Conservation (phyloP, 2,888 invertebrate genomes). For the Bembecia ichneumoniformis region DNA sequence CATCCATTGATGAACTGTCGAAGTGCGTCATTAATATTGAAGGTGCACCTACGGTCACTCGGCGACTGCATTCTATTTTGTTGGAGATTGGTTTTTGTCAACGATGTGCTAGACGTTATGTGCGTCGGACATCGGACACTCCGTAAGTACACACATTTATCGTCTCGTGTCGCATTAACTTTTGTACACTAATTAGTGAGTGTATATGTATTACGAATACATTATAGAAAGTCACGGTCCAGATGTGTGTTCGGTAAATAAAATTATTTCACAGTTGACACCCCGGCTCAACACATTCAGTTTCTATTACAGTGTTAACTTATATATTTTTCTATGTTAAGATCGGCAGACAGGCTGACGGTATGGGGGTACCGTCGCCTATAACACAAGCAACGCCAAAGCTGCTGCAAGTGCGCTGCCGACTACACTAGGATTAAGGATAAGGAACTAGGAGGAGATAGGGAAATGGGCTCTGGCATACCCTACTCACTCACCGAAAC, state of each 20-base stretch:
- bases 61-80: constrained; percentile 28
- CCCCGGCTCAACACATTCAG: neutral
- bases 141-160: constrained; percentile 42
- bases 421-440: too few species aligned
- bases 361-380: too few species aligned
- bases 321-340: too few species aligned
- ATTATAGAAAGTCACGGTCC: constrained; percentile 65
- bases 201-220: constrained; percentile 61
- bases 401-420: too few species aligned
- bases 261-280: constrained; percentile 30
- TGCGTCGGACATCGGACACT: constrained; percentile 46
- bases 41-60: constrained; percentile 54
- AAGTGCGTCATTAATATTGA: constrained; percentile 57
- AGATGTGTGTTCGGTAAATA: constrained; percentile 66
- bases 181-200: constrained; percentile 71
- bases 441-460: too few species aligned
- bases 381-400: too few species aligned
- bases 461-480: too few species aligned
- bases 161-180: constrained; percentile 57
- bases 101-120: constrained; percentile 23
- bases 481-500: too few species aligned
- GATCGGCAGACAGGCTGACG: too few species aligned
- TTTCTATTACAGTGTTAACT: too few species aligned
- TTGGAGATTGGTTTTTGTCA: constrained; percentile 34
- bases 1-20: constrained; percentile 62